Conservation (phyloP, 2,797 vertebrate species). For the Siniperca obscura region DNA sequence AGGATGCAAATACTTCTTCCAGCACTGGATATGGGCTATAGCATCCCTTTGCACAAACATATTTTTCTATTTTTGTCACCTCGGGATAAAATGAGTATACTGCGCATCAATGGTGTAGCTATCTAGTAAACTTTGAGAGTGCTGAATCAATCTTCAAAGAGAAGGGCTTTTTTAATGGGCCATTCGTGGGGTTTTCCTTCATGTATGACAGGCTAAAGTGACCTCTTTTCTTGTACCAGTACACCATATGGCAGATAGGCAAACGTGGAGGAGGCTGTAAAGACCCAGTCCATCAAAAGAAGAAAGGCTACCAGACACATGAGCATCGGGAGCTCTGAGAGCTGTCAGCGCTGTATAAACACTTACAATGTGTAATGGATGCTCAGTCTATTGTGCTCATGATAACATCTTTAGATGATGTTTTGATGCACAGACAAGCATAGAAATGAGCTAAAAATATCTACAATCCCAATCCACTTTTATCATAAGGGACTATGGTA, state of each 20-base stretch:
- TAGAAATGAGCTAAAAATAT: conserved; percentile 25
- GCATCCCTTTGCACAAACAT: neutral
- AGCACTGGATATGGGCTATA: neutral
- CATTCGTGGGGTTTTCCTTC: neutral
- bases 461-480: conserved; percentile 10
- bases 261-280: conserved; percentile 52
- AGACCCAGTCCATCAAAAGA: conserved; percentile 73
- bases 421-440: conserved; percentile 41
- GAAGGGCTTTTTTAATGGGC: conserved; percentile 26
- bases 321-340: conserved; percentile 65
- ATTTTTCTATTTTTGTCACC: neutral
- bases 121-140: neutral
- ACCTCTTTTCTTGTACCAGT: conserved; percentile 57
- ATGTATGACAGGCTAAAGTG: conserved; percentile 39
- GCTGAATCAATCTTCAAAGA: conserved; percentile 33
- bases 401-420: conserved; percentile 42
- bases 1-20: neutral
- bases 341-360: conserved; percentile 65
- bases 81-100: neutral
- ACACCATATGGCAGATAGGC: conserved; percentile 87
- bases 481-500: neutral
- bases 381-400: conserved; percentile 54
- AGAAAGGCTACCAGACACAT: conserved; percentile 72
- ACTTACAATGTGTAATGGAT: conserved; percentile 59
- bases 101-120: neutral